These are phyloP conservation scores for Drosophila persimilis DNA, from an alignment of 1,140 invertebrate species.

Conservation along the genomic window DNA sequence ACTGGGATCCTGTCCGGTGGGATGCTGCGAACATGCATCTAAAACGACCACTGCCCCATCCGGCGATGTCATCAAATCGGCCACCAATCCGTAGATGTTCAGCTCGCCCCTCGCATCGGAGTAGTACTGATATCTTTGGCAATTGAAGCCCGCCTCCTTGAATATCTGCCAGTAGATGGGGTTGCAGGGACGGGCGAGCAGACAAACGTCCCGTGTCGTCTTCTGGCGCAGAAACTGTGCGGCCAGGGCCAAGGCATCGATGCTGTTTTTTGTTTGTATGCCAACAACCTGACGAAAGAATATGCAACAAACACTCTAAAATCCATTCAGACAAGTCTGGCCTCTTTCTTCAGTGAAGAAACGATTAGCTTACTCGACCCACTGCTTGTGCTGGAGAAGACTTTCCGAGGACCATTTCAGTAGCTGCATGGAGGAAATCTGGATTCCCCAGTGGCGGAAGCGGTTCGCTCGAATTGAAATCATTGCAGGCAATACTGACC, in stretches of 20 bases:
- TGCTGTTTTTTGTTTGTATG: slow-evolving; percentile 95
- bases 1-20: slow-evolving; percentile 96
- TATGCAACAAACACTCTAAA: no score
- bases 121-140: slow-evolving; percentile 96
- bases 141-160: slow-evolving; percentile 92
- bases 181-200: slow-evolving; percentile 97
- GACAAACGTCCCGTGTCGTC: slow-evolving; percentile 90
- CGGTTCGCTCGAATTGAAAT: slow-evolving; percentile 96
- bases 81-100: slow-evolving; percentile 92
- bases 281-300: slow-evolving; percentile 88
- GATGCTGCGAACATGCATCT: slow-evolving; percentile 98
- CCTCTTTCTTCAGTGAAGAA: no score
- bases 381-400: slow-evolving; percentile 89
- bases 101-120: slow-evolving; percentile 88
- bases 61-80: slow-evolving; percentile 92
- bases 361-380: slow-evolving; percentile 85
- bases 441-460: slow-evolving; percentile 89
- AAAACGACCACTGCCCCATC: slow-evolving; percentile 95
- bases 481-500: slow-evolving; percentile 90
- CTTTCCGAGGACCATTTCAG: slow-evolving; percentile 92
- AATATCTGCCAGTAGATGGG: slow-evolving; percentile 97
- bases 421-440: slow-evolving; percentile 90
- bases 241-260: slow-evolving; percentile 93
- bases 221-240: slow-evolving; percentile 93
- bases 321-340: background rate